These are phyloP conservation scores for Adoxophyes honmai DNA, from an alignment of 1,140 invertebrate species.

Conservation along the genomic window DNA sequence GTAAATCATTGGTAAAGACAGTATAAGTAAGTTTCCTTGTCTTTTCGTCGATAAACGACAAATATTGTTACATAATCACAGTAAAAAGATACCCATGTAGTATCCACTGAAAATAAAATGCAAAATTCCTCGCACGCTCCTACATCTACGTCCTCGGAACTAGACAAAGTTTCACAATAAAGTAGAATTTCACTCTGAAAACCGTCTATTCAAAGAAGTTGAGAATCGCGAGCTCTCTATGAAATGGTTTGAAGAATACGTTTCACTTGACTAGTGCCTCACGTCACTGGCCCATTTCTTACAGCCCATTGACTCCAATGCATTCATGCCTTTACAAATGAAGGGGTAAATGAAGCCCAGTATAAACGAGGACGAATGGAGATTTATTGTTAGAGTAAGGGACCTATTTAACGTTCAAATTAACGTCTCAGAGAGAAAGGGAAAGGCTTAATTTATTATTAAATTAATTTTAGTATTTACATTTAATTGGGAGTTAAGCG, in stretches of 20 bases:
- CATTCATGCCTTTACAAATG: slow-evolving; percentile 68
- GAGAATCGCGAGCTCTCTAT: not conserved
- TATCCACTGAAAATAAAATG: too few species aligned
- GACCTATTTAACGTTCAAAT: slow-evolving; percentile 4
- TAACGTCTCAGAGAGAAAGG: too few species aligned
- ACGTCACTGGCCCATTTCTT: slow-evolving; percentile 67
- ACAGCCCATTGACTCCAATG: slow-evolving; percentile 65
- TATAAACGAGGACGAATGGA: slow-evolving; percentile 49
- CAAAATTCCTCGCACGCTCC: too few species aligned
- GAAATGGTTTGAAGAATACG: slow-evolving; percentile 9
- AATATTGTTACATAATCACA: too few species aligned
- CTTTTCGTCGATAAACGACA: too few species aligned
- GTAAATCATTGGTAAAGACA: too few species aligned
- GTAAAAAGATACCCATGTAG: too few species aligned
- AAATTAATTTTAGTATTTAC: not conserved
- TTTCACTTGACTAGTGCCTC: slow-evolving; percentile 37
- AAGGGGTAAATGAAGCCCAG: slow-evolving; percentile 43
- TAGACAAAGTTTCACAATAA: too few species aligned
- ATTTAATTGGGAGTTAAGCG: too few species aligned
- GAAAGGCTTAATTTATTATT: not conserved
- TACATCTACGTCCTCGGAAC: too few species aligned
- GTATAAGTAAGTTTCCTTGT: too few species aligned
- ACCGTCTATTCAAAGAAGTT: not conserved
- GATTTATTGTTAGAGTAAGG: slow-evolving; percentile 31
- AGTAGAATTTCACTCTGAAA: too few species aligned